Evolutionary conservation across 2,888 invertebrate species (phyloP), one percentile per base, ranked within the genome.

Genomic region (Drosophila emarginata): DNA sequence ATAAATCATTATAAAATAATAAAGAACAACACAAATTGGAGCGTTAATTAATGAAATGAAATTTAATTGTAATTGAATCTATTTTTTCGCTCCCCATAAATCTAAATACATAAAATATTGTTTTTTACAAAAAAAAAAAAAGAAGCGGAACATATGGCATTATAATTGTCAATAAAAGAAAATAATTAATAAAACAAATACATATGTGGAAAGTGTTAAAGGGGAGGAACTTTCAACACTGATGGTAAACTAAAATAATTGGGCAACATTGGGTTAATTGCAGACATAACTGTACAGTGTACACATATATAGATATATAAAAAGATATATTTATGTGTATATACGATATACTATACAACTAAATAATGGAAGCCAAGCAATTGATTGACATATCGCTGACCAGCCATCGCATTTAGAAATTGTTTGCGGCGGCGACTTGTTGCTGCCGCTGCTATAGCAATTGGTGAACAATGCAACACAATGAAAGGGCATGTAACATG

Each of bases 391-490:
- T 71, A 71, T 71, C 71, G 40, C 65, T 40, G 7, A 40, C 14
- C 51, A 62, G 67, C 45, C 60, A 72, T 71, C 72, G 72, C 63
- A 67, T 64, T 64, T 59, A 67, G 61, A 72, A 72, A 67, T 67
- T 45, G 60, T 61, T 51, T 60, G 67, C 72, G 63, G 61, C 61
- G 57, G 61, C 63, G 71, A 71, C 78, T 79, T 79, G 79, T 78
- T 78, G 77, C 77, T 7, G 28, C 39, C 50, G 15, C 6, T 54
- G 53, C 28, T 14, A 9, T 11, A 23, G 68, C 69, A 51, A 67
- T 39, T 37, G 45, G 11, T 63, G 32, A 63, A 68, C 70, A 69
- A 74, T 64, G 76, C 59, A 32, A 2, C 7, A 11, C 7, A 11
- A 18, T 2, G 36, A 18, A 18, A 21, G 39, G 39, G 39, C 26